phyloP scores from a whole-genome alignment of 2,113 vertebrate species.

The Chloropsis hardwickii region DNA sequence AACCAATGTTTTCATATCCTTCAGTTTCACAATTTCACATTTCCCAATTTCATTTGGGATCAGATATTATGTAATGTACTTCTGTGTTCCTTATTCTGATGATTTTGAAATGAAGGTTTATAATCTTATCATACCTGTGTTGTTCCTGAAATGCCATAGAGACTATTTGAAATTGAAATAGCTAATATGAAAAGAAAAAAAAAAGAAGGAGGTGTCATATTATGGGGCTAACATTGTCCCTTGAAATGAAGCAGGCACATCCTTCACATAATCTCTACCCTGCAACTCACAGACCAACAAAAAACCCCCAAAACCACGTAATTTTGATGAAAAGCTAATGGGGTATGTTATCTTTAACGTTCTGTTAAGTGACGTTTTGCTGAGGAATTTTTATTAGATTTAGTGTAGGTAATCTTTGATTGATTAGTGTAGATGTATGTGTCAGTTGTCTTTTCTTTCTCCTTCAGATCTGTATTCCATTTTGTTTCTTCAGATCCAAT shows the following conservation, averaged over 20 bases:
- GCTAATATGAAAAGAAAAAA: not conserved
- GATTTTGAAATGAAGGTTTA: not conserved
- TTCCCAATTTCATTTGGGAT: not conserved
- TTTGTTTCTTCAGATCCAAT: not conserved
- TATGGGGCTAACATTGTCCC: not conserved
- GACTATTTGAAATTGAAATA: not conserved
- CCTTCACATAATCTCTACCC: not conserved
- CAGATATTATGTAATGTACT: not conserved
- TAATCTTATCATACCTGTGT: not conserved
- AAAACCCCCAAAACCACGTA: rapidly evolving
- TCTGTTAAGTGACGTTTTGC: not conserved
- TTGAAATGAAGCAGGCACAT: not conserved
- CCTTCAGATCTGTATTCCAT: not conserved
- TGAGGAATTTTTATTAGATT: not conserved
- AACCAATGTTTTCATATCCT: not conserved
- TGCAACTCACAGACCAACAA: not conserved
- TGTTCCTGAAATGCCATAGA: not conserved
- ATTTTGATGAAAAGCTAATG: not conserved
- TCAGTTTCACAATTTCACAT: not conserved
- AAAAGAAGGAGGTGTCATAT: not conserved
- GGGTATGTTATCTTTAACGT: not conserved
- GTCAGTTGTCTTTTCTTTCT: not conserved
- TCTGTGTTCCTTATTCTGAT: not conserved
- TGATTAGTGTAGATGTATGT: not conserved
- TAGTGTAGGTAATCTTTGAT: not conserved